These are phyloP conservation scores for Hippolais icterina DNA, from an alignment of 2,113 vertebrate species.

Conservation along the genomic window DNA sequence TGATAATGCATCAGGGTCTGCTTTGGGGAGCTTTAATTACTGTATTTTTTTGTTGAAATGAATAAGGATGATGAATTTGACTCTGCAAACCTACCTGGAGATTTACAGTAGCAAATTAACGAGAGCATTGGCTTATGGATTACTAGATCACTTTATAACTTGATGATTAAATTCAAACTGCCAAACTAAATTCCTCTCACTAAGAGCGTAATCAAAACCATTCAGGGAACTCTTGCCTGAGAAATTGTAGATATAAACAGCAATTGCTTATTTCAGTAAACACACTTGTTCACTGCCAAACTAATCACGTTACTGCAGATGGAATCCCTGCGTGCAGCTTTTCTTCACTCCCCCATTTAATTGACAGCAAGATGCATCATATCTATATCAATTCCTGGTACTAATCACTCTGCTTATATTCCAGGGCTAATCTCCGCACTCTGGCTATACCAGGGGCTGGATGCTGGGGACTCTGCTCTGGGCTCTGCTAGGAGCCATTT, in stretches of 20 bases:
- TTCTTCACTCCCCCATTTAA: constrained; percentile 51
- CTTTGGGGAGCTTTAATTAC: neutral
- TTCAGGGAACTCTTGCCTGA: constrained; percentile 65
- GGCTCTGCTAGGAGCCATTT: neutral
- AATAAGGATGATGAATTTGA: constrained; percentile 23
- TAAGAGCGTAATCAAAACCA: constrained; percentile 50
- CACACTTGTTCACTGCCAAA: constrained; percentile 47
- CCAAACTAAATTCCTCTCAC: constrained; percentile 49
- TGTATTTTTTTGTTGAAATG: neutral
- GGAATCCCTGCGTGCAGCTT: constrained; percentile 57
- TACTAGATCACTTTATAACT: constrained; percentile 57
- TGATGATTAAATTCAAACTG: constrained; percentile 60
- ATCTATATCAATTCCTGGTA: constrained; percentile 34
- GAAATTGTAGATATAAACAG: constrained; percentile 68
- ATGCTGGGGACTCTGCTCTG: neutral
- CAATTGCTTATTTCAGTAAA: constrained; percentile 63
- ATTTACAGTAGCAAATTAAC: constrained; percentile 13
- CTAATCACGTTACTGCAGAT: constrained; percentile 35
- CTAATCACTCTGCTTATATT: neutral
- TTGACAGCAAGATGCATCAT: constrained; percentile 63
- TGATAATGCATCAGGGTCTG: neutral
- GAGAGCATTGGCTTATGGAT: constrained; percentile 24
- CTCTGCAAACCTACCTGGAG: constrained; percentile 21
- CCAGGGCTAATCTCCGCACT: neutral
- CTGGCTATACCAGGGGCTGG: neutral